Percentiles rank a stretch among this genome's conserved stretches.
Conservation (phyloP, 2,113 vertebrate species). For the Equus przewalskii region DNA sequence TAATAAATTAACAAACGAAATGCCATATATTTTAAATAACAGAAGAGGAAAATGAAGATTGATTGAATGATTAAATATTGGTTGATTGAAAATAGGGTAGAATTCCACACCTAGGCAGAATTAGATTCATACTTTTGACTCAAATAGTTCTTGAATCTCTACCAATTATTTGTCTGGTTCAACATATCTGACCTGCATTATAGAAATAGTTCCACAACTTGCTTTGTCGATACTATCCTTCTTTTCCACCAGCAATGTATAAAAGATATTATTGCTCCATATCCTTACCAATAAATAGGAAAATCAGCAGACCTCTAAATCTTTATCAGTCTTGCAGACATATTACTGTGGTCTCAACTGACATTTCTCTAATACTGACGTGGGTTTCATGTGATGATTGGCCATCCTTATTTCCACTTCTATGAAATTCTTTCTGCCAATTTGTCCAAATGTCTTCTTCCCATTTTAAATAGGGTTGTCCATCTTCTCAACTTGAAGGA, state of each 20-base stretch:
- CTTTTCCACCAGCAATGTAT: not conserved
- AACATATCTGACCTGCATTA: not conserved
- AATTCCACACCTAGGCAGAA: not conserved
- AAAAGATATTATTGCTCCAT: not conserved
- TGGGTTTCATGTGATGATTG: not conserved
- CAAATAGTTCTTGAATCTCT: not conserved
- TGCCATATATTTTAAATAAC: not conserved
- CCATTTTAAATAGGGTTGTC: not conserved
- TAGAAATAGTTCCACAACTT: not conserved
- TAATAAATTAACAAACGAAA: not conserved
- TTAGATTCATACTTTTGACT: not conserved
- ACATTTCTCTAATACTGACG: not conserved
- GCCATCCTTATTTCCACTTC: not conserved
- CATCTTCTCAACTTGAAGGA: not conserved
- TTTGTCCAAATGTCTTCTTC: not conserved
- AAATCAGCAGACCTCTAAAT: not conserved
- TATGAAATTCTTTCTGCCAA: not conserved
- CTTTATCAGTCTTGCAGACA: not conserved
- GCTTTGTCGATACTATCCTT: not conserved
- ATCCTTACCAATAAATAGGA: not conserved
- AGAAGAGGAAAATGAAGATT: not conserved
- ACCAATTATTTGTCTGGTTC: not conserved
- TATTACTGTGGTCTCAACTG: not conserved
- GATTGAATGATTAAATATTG: not conserved
- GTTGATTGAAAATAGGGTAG: not conserved